Percentiles rank a stretch among this genome's conserved stretches.
Conservation (phyloP, 2,888 invertebrate species). For the Beris chalybata region DNA sequence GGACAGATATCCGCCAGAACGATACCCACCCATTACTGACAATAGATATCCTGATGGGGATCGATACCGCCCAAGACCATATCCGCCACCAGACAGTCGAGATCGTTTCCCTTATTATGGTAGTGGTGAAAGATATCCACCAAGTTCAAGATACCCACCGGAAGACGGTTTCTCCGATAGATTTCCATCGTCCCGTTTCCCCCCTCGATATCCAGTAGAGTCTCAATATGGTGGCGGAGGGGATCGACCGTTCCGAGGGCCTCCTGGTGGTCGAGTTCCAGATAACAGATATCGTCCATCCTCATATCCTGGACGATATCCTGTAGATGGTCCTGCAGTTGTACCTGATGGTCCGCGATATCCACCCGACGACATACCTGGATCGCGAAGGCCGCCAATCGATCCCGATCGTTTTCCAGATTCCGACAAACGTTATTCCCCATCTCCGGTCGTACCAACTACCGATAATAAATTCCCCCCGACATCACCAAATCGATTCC, state of each 20-base stretch:
- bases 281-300: constrained; percentile 17
- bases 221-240: constrained; percentile 39
- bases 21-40: constrained; percentile 33
- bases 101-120: constrained; percentile 39
- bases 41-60: constrained; percentile 32
- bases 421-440: constrained; percentile 59
- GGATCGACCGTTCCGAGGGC: constrained; percentile 34
- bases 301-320: constrained; percentile 43
- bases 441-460: constrained; percentile 52
- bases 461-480: constrained; percentile 57
- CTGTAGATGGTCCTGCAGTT: constrained; percentile 48
- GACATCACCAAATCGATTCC: constrained; percentile 59
- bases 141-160: constrained; percentile 37
- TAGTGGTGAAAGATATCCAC: constrained; percentile 44
- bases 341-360: constrained; percentile 36
- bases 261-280: neutral
- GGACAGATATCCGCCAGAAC: constrained; percentile 26
- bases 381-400: constrained; percentile 49
- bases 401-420: constrained; percentile 57
- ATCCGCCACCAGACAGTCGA: constrained; percentile 38
- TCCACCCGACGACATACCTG: constrained; percentile 55
- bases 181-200: constrained; percentile 51
- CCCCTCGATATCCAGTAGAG: constrained; percentile 49
- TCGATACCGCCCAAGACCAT: constrained; percentile 14
- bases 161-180: constrained; percentile 42